Conservation (phyloP, 2,113 vertebrate species). For the Orycteropus afer region DNA sequence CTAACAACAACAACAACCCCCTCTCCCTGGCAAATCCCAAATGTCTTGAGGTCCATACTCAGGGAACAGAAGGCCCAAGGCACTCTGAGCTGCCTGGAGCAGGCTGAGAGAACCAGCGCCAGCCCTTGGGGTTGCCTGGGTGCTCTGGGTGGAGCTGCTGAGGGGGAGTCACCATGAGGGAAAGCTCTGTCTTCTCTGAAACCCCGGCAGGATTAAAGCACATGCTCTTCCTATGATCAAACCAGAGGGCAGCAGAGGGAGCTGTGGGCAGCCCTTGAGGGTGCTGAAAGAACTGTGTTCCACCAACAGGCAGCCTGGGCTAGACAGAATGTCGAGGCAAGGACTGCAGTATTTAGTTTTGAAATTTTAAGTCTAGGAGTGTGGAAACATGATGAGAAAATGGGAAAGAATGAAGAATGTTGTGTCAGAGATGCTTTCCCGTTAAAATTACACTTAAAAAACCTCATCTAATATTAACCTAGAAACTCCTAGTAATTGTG, state of each 20-base stretch:
- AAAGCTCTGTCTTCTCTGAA: not conserved
- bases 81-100: not conserved
- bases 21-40: not conserved
- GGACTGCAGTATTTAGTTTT: not conserved
- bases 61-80: not conserved
- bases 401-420: conserved; percentile 22
- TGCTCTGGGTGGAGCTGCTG: not conserved
- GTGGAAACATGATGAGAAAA: conserved; percentile 8
- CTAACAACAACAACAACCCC: too few species aligned
- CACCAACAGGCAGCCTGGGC: not conserved
- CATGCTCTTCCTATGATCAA: not conserved
- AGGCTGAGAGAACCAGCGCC: too few species aligned
- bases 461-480: too few species aligned
- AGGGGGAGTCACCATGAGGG: not conserved
- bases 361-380: not conserved
- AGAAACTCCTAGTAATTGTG: conserved; percentile 51
- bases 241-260: too few species aligned
- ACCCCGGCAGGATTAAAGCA: not conserved
- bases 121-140: not conserved
- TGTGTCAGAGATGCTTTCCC: conserved; percentile 52
- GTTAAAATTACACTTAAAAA: conserved; percentile 1
- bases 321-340: not conserved
- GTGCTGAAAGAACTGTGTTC: not conserved
- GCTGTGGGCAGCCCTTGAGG: not conserved
- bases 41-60: too few species aligned